Percentiles rank a stretch among this genome's conserved stretches.
Conservation (phyloP, 2,888 invertebrate genomes). For the Cataglyphis livida region DNA sequence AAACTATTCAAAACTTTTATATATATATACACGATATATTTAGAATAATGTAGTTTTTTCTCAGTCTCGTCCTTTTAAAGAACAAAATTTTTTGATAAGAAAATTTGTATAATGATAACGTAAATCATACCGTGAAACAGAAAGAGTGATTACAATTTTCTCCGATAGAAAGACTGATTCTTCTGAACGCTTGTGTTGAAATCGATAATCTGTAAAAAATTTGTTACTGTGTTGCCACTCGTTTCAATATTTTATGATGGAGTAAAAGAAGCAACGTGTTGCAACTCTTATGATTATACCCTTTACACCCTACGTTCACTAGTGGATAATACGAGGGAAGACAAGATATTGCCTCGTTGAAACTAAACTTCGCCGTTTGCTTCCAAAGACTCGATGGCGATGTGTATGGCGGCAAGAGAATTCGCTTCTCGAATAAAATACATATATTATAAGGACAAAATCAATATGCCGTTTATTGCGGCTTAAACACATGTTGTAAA, state of each 20-base stretch:
- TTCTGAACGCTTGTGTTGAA: background rate
- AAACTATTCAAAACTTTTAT: background rate
- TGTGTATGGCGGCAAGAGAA: background rate
- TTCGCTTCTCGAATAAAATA: slow-evolving; percentile 26
- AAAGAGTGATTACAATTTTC: background rate
- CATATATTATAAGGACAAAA: slow-evolving; percentile 20
- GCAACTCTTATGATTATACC: slow-evolving; percentile 50
- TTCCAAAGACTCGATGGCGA: slow-evolving; percentile 16
- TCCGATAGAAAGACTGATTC: background rate
- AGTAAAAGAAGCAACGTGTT: slow-evolving; percentile 20
- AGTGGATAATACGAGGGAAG: slow-evolving; percentile 39
- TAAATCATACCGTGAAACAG: background rate
- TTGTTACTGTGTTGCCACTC: background rate
- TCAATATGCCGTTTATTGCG: slow-evolving; percentile 24
- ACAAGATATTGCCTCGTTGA: slow-evolving; percentile 52
- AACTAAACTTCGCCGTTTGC: slow-evolving; percentile 41
- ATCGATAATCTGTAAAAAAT: slow-evolving; percentile 21
- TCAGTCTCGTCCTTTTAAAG: background rate
- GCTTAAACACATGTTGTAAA: background rate
- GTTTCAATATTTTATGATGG: slow-evolving; percentile 28
- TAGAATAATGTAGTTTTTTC: background rate
- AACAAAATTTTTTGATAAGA: background rate
- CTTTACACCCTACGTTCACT: slow-evolving; percentile 36
- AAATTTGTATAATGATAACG: background rate
- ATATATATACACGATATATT: too few relatives aligned